These are phyloP conservation scores for Epinotia demarniana DNA, from an alignment of 2,888 invertebrate genomes.

Conservation along the genomic window DNA sequence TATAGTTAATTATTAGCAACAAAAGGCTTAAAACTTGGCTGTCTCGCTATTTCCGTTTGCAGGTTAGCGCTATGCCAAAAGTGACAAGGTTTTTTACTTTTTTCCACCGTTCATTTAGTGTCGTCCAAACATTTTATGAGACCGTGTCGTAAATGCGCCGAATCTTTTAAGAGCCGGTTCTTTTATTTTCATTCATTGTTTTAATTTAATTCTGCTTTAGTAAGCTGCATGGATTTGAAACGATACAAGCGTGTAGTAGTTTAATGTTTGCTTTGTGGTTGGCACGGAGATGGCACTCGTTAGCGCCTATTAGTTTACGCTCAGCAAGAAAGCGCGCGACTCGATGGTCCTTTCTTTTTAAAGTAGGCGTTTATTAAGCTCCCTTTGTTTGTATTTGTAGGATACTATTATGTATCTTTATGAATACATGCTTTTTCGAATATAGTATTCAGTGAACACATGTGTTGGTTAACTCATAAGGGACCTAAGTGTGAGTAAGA, in stretches of 20 bases:
- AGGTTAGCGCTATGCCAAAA: constrained; percentile 34
- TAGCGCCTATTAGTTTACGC: constrained; percentile 42
- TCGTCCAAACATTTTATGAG: constrained; percentile 35
- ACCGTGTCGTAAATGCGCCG: constrained; percentile 36
- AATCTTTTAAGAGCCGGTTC: constrained; percentile 27
- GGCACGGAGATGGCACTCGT: constrained; percentile 15
- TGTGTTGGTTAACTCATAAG: background rate
- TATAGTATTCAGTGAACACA: background rate
- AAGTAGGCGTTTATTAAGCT: constrained; percentile 36
- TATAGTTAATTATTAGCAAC: background rate
- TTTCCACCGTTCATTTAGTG: constrained; percentile 24
- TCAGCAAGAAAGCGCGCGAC: constrained; percentile 35
- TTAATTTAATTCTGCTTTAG: constrained; percentile 21
- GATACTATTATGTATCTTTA: background rate
- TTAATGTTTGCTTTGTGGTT: too few relatives aligned
- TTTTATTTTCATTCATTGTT: constrained; percentile 10
- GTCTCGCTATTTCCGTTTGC: constrained; percentile 35
- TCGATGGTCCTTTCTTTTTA: constrained; percentile 19
- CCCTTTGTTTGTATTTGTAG: background rate
- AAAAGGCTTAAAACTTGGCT: constrained; percentile 18
- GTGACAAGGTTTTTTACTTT: constrained; percentile 35
- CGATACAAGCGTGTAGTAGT: background rate
- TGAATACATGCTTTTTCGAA: background rate
- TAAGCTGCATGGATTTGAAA: background rate
- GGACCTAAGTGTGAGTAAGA: background rate